A percentile compares a stretch with the other conserved stretches of the same genome.
phyloP scores from a whole-genome alignment of 2,113 vertebrate species.

The Peromyscus polionotus region DNA sequence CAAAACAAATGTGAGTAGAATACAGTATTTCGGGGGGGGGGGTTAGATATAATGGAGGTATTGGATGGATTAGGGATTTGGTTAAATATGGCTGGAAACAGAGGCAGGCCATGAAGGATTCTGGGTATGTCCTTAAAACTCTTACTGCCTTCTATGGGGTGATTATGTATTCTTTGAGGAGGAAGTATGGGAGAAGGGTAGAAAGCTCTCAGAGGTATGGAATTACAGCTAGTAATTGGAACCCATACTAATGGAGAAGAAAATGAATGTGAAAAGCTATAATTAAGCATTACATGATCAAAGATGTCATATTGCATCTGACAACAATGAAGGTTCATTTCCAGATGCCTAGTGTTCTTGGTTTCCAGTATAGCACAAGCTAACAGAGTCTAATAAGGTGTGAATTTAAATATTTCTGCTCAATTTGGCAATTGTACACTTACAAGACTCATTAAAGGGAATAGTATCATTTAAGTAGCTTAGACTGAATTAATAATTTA shows the following conservation, averaged over 20 bases:
- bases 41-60: not conserved
- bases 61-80: not conserved
- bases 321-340: not conserved
- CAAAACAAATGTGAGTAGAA: not conserved
- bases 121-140: not conserved
- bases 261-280: not conserved
- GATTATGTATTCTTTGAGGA: not conserved
- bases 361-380: not conserved
- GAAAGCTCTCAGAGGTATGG: not conserved
- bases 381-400: not conserved
- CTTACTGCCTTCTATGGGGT: not conserved
- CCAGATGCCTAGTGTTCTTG: not conserved
- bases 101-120: not conserved
- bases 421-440: not conserved
- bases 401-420: not conserved
- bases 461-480: not conserved
- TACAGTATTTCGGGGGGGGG: not conserved
- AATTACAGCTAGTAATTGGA: not conserved
- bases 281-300: not conserved
- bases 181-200: not conserved
- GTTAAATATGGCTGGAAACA: not conserved
- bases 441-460: not conserved
- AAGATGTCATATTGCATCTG: fast-evolving
- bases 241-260: not conserved
- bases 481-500: not conserved